Base-by-base conservation (phyloP, 2,113 vertebrate species). In the Nesoenas mayeri region DNA sequence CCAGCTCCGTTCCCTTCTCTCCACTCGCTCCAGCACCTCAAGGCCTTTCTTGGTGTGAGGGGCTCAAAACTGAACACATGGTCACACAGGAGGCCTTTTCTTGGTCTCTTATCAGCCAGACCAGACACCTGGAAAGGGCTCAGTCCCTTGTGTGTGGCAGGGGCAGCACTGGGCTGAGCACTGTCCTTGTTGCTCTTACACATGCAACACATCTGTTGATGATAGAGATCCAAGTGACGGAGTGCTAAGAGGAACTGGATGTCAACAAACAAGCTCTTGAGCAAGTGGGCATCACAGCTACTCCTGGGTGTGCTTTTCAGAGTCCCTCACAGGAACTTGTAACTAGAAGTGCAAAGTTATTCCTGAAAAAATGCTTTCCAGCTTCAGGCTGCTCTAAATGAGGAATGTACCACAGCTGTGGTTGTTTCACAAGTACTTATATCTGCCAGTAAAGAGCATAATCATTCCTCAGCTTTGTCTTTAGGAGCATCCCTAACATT, bases 191-290 rank as follows among this genome's bases (percentile, higher is more conserved):
- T 47, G 54, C 28, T 53, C 64, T 9, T 50, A 40, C 0, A 0
- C 2, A 1, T 40, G 56, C 80, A 61, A 29, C 24, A 7, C 34
- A 6, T 47, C 47, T 40, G 24, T 5, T 44, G 40, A 16, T 0
- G 2, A 20, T 5, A 21, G 40, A 51, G 28, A 19, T 32, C 25
- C 36, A 53, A 56, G 29, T 47, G 58, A 81, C 25, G n/a, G n/a
- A 65, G 21, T 3, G 71, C 29, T 12, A 21, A 57, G 25, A 29
- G 53, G 32, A 67, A 29, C 12, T 67, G 53, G 40, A 6, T 66
- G 69, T 31, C 26, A 77, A 36, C 19, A 13, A 65, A 36, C 29
- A 48, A 62, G 69, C 47, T 57, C 48, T 42, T 20, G 42, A 58
- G 67, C 36, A 28, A 54, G 29, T 4, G 3, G 24, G 32, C 53